Conservation (phyloP, 1,140 invertebrate species). For the Drosophila sp. region DNA sequence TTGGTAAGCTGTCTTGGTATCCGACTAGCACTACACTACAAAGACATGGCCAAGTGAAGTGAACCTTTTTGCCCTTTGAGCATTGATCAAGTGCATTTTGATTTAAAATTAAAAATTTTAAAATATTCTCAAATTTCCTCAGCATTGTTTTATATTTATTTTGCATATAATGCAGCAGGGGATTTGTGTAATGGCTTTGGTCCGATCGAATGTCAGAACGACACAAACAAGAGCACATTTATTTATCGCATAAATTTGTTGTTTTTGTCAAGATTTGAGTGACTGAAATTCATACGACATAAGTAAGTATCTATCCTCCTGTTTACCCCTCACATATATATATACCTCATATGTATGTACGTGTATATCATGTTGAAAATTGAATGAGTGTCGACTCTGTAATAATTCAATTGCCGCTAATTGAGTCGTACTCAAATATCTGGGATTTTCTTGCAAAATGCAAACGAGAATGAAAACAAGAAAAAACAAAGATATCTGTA, state of each 20-base stretch:
- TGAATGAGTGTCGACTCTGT: conserved; percentile 77
- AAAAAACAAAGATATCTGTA: conserved; percentile 20
- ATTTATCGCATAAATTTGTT: conserved; percentile 48
- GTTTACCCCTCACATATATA: background rate
- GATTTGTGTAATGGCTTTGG: conserved; percentile 19
- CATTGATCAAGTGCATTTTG: background rate
- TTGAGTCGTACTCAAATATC: conserved; percentile 68
- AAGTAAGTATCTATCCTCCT: background rate
- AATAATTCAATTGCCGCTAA: conserved; percentile 80
- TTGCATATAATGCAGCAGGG: conserved; percentile 12
- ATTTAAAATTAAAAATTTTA: too few species aligned
- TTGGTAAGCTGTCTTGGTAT: too few species aligned
- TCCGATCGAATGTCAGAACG: conserved; percentile 26
- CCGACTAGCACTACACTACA: too few species aligned
- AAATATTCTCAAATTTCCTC: background rate
- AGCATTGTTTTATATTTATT: background rate
- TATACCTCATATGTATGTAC: too few species aligned
- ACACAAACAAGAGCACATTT: conserved; percentile 23
- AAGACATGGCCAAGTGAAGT: background rate
- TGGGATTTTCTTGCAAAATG: conserved; percentile 63
- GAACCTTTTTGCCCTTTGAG: background rate
- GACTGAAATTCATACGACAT: conserved; percentile 12
- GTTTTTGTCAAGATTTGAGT: conserved; percentile 42
- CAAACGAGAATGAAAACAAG: conserved; percentile 34
- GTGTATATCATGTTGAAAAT: conserved; percentile 46